A percentile compares a stretch with the other conserved stretches of the same genome.
Evolutionary conservation across 2,888 invertebrate species (phyloP).

Genomic region (Sinhomidia bicolor): DNA sequence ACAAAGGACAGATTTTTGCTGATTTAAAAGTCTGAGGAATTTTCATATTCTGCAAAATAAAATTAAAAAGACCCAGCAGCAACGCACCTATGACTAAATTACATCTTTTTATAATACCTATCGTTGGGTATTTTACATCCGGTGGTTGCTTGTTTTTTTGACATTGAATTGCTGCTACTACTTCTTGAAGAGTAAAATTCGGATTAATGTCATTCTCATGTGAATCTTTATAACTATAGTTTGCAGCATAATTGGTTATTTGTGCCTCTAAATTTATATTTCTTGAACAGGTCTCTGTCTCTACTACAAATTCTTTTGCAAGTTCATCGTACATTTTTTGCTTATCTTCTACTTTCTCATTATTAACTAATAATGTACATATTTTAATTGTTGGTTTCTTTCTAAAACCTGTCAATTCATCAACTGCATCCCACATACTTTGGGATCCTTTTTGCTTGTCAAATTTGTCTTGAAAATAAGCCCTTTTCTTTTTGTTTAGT

Average conservation of each 20-base stretch:
- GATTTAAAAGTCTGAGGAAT: conserved; percentile 5
- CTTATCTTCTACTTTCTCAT: neutral
- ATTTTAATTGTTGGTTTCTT: neutral
- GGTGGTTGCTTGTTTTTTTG: neutral
- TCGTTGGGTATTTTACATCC: neutral
- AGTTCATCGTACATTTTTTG: neutral
- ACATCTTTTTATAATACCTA: neutral
- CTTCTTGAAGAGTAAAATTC: neutral
- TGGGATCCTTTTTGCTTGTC: neutral
- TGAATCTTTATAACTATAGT: neutral
- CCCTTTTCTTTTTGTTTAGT: neutral
- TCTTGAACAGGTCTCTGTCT: no score
- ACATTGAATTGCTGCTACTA: neutral
- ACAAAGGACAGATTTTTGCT: neutral
- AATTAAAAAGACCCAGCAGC: neutral
- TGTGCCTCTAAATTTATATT: neutral
- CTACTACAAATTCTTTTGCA: conserved; percentile 5
- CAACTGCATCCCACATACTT: neutral
- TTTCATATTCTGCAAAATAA: neutral
- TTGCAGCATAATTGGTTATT: neutral
- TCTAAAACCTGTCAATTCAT: conserved; percentile 35
- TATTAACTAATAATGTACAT: neutral
- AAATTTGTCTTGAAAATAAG: conserved; percentile 12
- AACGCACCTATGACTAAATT: neutral
- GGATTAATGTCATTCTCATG: neutral